Evolutionary conservation across 2,113 vertebrate species (phyloP).

Genomic region (Phyllostomus discolor): DNA sequence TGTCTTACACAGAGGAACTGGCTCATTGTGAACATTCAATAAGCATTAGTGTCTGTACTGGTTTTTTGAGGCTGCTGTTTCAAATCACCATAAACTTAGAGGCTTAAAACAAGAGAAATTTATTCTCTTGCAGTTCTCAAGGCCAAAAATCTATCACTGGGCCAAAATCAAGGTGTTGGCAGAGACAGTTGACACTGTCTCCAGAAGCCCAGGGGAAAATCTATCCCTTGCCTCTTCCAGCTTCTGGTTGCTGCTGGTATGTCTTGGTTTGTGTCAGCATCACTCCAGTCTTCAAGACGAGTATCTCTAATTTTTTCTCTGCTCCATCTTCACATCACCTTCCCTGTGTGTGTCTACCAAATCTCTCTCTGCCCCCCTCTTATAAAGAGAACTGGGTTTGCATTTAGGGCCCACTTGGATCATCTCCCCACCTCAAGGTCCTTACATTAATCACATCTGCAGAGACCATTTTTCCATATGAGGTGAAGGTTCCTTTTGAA

Average conservation of each 20-base stretch:
- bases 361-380: neutral
- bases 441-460: neutral
- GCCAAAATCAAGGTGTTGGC: neutral
- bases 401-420: neutral
- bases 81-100: neutral
- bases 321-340: neutral
- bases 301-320: neutral
- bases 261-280: neutral
- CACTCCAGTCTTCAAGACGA: neutral
- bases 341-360: neutral
- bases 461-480: neutral
- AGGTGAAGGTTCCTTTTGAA: neutral
- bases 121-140: neutral
- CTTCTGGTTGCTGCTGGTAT: neutral
- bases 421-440: neutral
- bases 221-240: neutral
- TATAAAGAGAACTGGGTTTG: neutral
- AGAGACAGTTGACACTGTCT: neutral
- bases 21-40: neutral
- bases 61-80: neutral
- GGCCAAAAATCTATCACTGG: neutral
- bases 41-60: neutral
- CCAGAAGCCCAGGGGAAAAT: neutral
- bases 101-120: neutral
- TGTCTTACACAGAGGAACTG: neutral